These are phyloP conservation scores for Chaenodraco wilsoni DNA, from an alignment of 2,797 vertebrate species.

Conservation along the genomic window DNA sequence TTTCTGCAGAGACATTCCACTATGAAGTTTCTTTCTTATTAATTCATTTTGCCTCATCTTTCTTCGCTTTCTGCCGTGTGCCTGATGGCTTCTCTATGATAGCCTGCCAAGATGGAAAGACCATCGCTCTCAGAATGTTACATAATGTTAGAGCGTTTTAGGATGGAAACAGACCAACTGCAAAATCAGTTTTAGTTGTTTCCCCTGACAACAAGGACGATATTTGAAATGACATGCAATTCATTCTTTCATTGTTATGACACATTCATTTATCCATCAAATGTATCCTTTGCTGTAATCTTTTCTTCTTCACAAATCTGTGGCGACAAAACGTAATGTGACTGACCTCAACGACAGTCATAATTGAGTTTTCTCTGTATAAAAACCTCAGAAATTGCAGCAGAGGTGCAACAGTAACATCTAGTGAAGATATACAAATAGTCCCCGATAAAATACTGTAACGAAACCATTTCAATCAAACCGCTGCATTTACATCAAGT, in stretches of 20 bases:
- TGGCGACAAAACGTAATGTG: neutral
- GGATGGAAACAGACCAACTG: slow-evolving; percentile 10
- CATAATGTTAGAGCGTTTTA: slow-evolving; percentile 23
- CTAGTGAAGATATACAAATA: neutral
- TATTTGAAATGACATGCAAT: slow-evolving; percentile 6
- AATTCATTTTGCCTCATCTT: neutral
- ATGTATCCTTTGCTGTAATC: neutral
- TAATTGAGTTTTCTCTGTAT: neutral
- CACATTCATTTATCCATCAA: neutral
- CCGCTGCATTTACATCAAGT: neutral
- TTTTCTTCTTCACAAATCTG: neutral
- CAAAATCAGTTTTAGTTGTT: slow-evolving; percentile 24
- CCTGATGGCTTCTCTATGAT: slow-evolving; percentile 23
- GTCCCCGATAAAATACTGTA: neutral
- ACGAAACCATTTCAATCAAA: neutral
- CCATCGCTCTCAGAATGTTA: slow-evolving; percentile 20
- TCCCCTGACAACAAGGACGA: slow-evolving; percentile 31
- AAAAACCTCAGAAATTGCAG: neutral
- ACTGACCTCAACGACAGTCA: neutral
- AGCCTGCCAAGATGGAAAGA: slow-evolving; percentile 27
- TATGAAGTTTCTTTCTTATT: neutral
- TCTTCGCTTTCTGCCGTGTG: slow-evolving; percentile 7
- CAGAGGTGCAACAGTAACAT: neutral
- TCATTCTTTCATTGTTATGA: neutral
- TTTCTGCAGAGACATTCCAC: slow-evolving; percentile 11